phyloP scores from a whole-genome alignment of 2,797 vertebrate genomes.

The Mormyrus hasselquistii region DNA sequence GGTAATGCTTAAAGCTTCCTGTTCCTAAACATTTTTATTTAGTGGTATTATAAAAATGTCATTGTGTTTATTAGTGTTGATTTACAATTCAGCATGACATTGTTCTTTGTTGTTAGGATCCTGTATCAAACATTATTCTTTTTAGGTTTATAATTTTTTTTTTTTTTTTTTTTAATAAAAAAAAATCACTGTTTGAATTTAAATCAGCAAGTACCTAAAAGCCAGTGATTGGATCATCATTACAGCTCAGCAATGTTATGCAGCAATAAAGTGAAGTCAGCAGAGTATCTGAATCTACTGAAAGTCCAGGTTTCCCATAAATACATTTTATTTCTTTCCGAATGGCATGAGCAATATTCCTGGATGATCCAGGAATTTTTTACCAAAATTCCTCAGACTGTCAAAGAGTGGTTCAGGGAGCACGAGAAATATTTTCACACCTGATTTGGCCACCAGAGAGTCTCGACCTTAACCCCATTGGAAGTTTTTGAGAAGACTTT shows the following conservation, averaged over 20 bases:
- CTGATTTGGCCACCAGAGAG: not conserved
- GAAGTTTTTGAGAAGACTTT: not conserved
- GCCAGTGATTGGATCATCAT: not conserved
- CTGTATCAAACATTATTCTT: not conserved
- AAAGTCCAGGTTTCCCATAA: not conserved
- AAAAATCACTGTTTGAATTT: not conserved
- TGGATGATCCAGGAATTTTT: not conserved
- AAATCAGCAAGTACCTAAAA: not conserved
- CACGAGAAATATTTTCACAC: not conserved
- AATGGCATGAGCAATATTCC: not conserved
- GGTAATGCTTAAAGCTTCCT: conserved; percentile 54
- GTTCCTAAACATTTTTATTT: not conserved
- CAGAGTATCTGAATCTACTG: not conserved
- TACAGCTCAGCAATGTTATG: not conserved
- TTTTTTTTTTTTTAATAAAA: not conserved
- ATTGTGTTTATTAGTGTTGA: not conserved
- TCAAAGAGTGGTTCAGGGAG: not conserved
- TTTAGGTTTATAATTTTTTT: not conserved
- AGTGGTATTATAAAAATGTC: not conserved
- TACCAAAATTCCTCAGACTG: not conserved
- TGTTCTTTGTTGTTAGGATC: not conserved
- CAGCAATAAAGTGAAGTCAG: not conserved
- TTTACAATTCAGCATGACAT: not conserved
- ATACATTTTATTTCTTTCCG: not conserved
- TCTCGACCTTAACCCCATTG: not conserved